Conservation (phyloP, 2,797 vertebrate species). For the Xiphorhynchus erythropygius region DNA sequence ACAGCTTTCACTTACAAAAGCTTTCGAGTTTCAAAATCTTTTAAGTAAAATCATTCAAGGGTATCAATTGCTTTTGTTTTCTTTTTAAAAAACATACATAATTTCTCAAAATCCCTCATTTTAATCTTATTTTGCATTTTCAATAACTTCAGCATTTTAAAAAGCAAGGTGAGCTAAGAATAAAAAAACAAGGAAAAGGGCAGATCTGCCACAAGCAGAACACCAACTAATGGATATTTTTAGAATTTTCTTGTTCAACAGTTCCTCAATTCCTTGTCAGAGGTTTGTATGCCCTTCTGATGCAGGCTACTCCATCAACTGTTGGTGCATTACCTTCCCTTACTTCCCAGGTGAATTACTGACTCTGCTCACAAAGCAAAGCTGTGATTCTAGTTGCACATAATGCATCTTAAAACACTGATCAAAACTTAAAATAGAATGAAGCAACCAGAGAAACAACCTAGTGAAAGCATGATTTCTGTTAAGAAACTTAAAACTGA, state of each 20-base stretch:
- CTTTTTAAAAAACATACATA: neutral
- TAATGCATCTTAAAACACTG: neutral
- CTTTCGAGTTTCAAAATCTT: neutral
- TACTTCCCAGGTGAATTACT: neutral
- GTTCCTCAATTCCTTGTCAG: neutral
- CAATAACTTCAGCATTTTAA: neutral
- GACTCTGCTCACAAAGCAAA: neutral
- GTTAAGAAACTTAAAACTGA: neutral
- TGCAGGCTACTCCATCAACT: neutral
- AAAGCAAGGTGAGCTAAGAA: neutral
- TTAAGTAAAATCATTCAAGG: neutral
- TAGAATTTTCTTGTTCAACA: neutral
- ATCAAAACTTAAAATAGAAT: neutral
- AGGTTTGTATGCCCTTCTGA: neutral
- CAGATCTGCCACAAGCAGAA: neutral
- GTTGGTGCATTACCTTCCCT: neutral
- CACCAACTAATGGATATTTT: neutral
- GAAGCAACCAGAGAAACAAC: neutral
- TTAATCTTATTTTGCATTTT: neutral
- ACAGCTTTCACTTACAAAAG: neutral
- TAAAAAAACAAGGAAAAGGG: neutral
- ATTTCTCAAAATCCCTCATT: neutral
- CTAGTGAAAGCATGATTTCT: neutral
- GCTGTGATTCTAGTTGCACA: neutral
- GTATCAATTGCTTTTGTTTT: neutral